A percentile compares a stretch with the other conserved stretches of the same genome.
These are phyloP conservation scores for Tuberolachnus salignus DNA, from an alignment of 2,888 invertebrate genomes.

Conservation along the genomic window DNA sequence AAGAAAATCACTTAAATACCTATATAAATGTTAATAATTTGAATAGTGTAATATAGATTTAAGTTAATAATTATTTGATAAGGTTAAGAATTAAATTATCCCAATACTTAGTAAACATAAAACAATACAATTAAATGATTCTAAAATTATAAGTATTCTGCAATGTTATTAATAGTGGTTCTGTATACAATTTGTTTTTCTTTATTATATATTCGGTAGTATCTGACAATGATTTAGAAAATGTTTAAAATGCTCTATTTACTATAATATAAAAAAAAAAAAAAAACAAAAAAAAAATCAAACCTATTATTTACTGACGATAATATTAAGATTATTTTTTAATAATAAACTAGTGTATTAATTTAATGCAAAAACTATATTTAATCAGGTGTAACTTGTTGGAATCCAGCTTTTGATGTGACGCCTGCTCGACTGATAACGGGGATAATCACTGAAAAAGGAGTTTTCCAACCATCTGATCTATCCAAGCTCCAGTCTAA, in stretches of 20 bases:
- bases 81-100: constrained; percentile 1
- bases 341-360: not conserved
- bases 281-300: too few relatives aligned
- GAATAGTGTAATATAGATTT: not conserved
- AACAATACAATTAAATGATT: not conserved
- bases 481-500: constrained; percentile 60
- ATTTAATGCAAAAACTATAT: constrained; percentile 22
- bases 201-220: not conserved
- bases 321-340: constrained; percentile 5
- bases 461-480: constrained; percentile 75
- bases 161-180: not conserved
- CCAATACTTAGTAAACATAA: not conserved
- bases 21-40: not conserved
- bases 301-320: not conserved
- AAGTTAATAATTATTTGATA: constrained; percentile 19
- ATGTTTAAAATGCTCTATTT: not conserved
- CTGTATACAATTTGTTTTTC: not conserved
- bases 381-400: constrained; percentile 80
- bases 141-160: not conserved
- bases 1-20: not conserved
- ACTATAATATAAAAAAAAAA: too few relatives aligned
- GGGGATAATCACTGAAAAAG: constrained; percentile 92
- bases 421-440: constrained; percentile 92
- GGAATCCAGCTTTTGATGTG: constrained; percentile 99
- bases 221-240: not conserved